Evolutionary conservation across 1,140 invertebrate species (phyloP).

Genomic region (Drosophila pallidifrons): DNA sequence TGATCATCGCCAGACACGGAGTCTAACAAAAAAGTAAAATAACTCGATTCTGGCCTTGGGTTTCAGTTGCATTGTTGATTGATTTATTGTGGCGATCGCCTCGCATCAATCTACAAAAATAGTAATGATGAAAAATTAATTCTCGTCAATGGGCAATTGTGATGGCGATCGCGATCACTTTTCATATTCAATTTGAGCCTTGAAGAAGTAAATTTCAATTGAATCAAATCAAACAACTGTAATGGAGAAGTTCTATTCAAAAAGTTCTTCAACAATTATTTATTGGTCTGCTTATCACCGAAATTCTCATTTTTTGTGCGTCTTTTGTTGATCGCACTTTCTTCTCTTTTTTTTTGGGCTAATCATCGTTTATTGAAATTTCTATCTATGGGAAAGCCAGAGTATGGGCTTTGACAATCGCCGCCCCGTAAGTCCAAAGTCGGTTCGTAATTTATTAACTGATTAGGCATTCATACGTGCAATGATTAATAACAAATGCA

Average conservation of each 20-base stretch:
- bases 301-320: conserved; percentile 29
- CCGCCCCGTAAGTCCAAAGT: conserved; percentile 48
- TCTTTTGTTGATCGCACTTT: conserved; percentile 61
- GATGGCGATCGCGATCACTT: conserved; percentile 31
- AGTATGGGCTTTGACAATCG: conserved; percentile 59
- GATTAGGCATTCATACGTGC: conserved; percentile 80
- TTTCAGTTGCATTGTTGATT: conserved; percentile 72
- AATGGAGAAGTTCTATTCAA: conserved; percentile 48
- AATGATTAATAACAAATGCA: conserved; percentile 81
- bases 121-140: conserved; percentile 85
- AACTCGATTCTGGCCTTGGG: conserved; percentile 31
- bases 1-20: conserved; percentile 57
- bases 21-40: conserved; percentile 44
- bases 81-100: conserved; percentile 71
- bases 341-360: conserved; percentile 48
- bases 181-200: conserved; percentile 47
- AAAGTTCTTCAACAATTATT: conserved; percentile 65
- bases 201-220: conserved; percentile 52
- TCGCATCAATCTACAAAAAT: conserved; percentile 45
- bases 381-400: conserved; percentile 68
- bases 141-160: conserved; percentile 61
- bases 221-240: conserved; percentile 9
- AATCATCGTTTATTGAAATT: conserved; percentile 80
- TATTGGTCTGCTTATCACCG: conserved; percentile 61
- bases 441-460: conserved; percentile 74